Evolutionary conservation across 2,888 invertebrate species (phyloP).

Genomic region (Plebejus anna): DNA sequence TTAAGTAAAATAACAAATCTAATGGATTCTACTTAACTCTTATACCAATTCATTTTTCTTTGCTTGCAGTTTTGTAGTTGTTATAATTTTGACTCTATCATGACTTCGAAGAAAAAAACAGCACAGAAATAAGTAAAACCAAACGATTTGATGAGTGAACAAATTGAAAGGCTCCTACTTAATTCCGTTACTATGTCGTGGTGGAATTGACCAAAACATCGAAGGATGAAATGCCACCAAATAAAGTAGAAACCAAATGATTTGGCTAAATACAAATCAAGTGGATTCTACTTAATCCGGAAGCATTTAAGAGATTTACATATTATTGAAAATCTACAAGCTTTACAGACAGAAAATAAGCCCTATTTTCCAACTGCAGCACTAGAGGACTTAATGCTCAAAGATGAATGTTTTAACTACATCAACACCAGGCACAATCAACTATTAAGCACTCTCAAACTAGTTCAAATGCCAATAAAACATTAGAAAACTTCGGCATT

Average conservation of each 20-base stretch:
- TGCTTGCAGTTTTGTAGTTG: background rate
- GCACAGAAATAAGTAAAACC: conserved; percentile 11
- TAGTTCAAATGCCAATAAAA: too few relatives aligned
- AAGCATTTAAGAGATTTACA: background rate
- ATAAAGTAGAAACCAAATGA: conserved; percentile 8
- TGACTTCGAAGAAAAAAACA: background rate
- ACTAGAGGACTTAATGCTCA: too few relatives aligned
- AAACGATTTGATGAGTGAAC: conserved; percentile 18
- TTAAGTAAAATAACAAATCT: conserved; percentile 1
- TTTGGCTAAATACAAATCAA: conserved; percentile 5
- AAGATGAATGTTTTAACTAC: too few relatives aligned
- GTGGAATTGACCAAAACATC: background rate
- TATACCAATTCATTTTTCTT: background rate
- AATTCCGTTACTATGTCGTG: conserved; percentile 27
- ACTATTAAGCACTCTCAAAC: too few relatives aligned
- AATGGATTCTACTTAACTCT: conserved; percentile 21
- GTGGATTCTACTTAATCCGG: conserved; percentile 23
- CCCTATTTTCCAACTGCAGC: too few relatives aligned
- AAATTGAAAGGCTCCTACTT: conserved; percentile 26
- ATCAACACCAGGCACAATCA: too few relatives aligned
- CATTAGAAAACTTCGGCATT: too few relatives aligned
- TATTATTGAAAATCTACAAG: too few relatives aligned
- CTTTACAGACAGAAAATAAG: too few relatives aligned
- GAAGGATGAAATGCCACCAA: background rate
- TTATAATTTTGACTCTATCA: background rate